Conservation (phyloP, 2,888 invertebrate genomes). For the Parthenolecanium corni region DNA sequence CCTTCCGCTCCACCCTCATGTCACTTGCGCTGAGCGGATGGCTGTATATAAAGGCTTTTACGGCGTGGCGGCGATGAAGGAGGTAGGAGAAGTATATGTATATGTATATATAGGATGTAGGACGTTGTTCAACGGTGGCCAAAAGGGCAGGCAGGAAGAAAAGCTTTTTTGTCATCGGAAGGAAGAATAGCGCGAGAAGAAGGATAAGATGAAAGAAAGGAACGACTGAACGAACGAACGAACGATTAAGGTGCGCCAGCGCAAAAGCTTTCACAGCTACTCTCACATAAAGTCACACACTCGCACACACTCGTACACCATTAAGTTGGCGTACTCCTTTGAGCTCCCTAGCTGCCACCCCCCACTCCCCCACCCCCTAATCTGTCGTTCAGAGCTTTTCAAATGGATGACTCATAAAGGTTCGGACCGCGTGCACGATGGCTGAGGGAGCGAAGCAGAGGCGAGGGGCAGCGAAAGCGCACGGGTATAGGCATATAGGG, state of each 20-base stretch:
- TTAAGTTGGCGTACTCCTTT: background rate
- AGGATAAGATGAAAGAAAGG: no score
- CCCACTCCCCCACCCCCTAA: slow-evolving; percentile 3
- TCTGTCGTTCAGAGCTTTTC: background rate
- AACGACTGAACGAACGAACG: background rate
- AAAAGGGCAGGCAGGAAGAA: background rate
- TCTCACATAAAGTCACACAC: slow-evolving; percentile 26
- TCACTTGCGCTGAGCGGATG: background rate
- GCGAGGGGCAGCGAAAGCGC: no score
- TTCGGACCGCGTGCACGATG: no score
- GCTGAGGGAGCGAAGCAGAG: no score
- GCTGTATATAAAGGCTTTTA: background rate
- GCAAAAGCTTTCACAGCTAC: no score
- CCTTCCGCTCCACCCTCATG: no score
- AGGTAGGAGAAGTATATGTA: no score
- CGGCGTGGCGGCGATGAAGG: background rate
- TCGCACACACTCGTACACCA: slow-evolving; percentile 27
- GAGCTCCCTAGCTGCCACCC: slow-evolving; percentile 23
- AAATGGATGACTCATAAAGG: no score
- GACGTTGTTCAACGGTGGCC: background rate
- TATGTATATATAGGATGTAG: no score
- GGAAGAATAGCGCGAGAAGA: no score
- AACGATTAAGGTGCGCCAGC: background rate
- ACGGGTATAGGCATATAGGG: no score
- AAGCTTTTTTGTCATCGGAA: slow-evolving; percentile 13